A percentile compares a stretch with the other conserved stretches of the same genome.
Evolutionary conservation across 1,140 invertebrate species (phyloP).

Genomic region (Prorops nasuta): DNA sequence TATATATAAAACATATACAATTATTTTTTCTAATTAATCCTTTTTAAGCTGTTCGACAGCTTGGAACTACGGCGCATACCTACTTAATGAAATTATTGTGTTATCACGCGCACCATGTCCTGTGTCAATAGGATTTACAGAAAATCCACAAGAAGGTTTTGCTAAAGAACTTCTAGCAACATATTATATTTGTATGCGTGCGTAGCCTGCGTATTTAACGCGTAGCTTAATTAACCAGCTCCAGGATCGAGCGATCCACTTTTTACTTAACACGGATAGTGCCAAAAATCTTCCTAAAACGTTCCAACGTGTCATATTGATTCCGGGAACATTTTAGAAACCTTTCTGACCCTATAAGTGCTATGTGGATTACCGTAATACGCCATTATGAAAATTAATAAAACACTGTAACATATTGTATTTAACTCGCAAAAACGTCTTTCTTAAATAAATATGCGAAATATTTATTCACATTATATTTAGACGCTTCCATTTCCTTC

Average conservation of each 20-base stretch:
- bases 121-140: too few species aligned
- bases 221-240: slow-evolving; percentile 27
- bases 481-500: not conserved
- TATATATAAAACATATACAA: slow-evolving; percentile 27
- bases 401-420: slow-evolving; percentile 48
- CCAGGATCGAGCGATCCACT: slow-evolving; percentile 28
- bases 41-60: slow-evolving; percentile 8
- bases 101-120: too few species aligned
- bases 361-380: slow-evolving; percentile 38
- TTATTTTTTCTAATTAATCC: slow-evolving; percentile 49
- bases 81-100: too few species aligned
- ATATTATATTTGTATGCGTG: slow-evolving; percentile 32
- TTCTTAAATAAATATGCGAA: slow-evolving; percentile 46
- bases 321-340: too few species aligned
- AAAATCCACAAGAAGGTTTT: too few species aligned
- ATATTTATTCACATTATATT: slow-evolving; percentile 53
- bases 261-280: too few species aligned
- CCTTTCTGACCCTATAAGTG: too few species aligned
- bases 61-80: too few species aligned
- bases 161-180: too few species aligned
- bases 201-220: slow-evolving; percentile 22
- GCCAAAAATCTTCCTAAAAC: too few species aligned
- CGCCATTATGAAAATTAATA: slow-evolving; percentile 42
- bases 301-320: too few species aligned
- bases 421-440: slow-evolving; percentile 45